These are phyloP conservation scores for Helarctos malayanus DNA, from an alignment of 2,797 vertebrate species.

Conservation along the genomic window DNA sequence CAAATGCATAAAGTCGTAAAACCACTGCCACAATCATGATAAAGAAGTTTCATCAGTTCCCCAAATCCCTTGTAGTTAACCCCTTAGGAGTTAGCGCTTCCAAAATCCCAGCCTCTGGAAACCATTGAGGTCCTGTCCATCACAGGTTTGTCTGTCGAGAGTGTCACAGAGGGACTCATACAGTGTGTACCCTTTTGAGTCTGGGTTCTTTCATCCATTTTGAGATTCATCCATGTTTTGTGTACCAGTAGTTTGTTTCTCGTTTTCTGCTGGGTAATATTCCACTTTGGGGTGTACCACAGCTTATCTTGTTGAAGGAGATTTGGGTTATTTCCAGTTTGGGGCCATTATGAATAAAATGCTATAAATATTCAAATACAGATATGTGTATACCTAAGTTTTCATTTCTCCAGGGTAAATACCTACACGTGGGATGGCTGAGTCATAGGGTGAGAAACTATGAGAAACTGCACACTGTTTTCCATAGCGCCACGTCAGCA, in stretches of 20 bases:
- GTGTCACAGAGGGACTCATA: not conserved
- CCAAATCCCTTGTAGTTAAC: not conserved
- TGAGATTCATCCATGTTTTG: not conserved
- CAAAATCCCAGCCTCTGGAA: not conserved
- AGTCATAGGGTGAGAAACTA: too few species aligned
- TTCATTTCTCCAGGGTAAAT: not conserved
- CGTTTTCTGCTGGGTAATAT: not conserved
- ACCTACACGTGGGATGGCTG: not conserved
- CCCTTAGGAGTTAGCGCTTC: not conserved
- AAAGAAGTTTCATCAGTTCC: not conserved
- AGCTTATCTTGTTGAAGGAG: not conserved
- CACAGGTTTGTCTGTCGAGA: not conserved
- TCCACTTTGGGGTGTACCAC: not conserved
- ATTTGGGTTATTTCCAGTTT: not conserved
- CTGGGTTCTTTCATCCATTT: not conserved
- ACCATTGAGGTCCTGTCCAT: not conserved
- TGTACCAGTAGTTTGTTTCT: not conserved
- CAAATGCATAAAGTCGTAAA: not conserved
- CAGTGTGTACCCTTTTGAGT: too few species aligned
- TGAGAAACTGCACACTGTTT: not conserved
- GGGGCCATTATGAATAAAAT: not conserved
- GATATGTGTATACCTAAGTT: not conserved
- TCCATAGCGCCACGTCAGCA: not conserved
- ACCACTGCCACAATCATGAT: not conserved
- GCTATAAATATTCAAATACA: not conserved